Base-by-base conservation (phyloP, 2,888 invertebrate species). In the Electrophaes corylata region DNA sequence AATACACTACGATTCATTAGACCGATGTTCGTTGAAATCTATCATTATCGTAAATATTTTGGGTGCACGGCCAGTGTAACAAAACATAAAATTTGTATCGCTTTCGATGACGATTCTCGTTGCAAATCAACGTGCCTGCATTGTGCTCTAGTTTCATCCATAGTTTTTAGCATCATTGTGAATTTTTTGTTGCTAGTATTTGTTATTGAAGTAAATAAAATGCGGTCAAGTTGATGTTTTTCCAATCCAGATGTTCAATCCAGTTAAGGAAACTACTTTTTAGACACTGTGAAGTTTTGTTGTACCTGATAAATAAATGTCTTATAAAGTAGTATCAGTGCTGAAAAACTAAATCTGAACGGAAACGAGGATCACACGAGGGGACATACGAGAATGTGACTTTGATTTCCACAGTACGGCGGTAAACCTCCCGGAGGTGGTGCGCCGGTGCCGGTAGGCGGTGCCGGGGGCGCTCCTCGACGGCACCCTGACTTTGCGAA, bases 391-490 rank as follows among this genome's bases (percentile, higher is more conserved):
- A 49, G 39, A 44, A 39, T 44, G 35, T 50, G 11, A 20, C 8
- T 20, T 52, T 43, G 33, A 43, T 56, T 19, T 70, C 61, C 50
- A 67, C 86, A 86, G 87, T 88, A 88, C 75, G 88, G 84, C 64
- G 85, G 82, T 45, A 88, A 88, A 68, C 73, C 76, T 8, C 92
- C 93, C 92, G 94, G 75, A 16, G 65, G 69, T 45, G 74, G 71
- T 26, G 71, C 66, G 23, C 93, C 95, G 75, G 69, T 56, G 60
- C 11, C 18, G 11, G n/a, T n/a, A n/a, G 57, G 71, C 51, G 94
- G 95, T 52, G 95, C 95, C 75, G 75, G 65, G 50, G 80, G 76
- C 56, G 75, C 78, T 60, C 78, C 76, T 57, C 73, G 79, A 61
- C 71, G 76, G 56, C 79, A 75, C 59, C 79, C 93, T 91, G 76